These are phyloP conservation scores for Aleiodes testaceus DNA, from an alignment of 2,888 invertebrate genomes.

Conservation along the genomic window DNA sequence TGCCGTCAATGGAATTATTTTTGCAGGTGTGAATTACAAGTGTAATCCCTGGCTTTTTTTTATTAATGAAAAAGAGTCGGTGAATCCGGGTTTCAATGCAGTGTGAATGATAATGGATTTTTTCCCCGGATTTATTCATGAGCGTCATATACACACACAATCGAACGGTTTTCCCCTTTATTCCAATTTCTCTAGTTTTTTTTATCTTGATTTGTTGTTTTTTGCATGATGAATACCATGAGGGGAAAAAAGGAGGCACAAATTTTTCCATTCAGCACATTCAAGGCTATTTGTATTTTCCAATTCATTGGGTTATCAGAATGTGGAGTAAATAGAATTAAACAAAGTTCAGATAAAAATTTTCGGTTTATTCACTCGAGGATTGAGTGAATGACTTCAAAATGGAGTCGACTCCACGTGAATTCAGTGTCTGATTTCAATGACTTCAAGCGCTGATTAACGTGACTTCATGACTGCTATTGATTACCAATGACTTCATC, in stretches of 20 bases:
- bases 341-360: too few relatives aligned
- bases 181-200: neutral
- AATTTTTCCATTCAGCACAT: neutral
- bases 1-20: neutral
- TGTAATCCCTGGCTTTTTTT: too few relatives aligned
- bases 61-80: neutral
- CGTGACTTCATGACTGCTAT: too few relatives aligned
- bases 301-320: too few relatives aligned
- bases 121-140: neutral
- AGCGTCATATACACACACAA: neutral
- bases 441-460: too few relatives aligned
- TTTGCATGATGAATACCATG: neutral
- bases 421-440: too few relatives aligned
- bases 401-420: too few relatives aligned
- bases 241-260: neutral
- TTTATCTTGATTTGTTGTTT: neutral
- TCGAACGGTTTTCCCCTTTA: neutral
- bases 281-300: constrained; percentile 1
- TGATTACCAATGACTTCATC: too few relatives aligned
- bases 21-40: neutral
- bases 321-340: too few relatives aligned
- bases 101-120: constrained; percentile 3
- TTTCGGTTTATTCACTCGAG: too few relatives aligned
- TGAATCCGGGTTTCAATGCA: neutral
- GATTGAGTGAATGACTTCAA: too few relatives aligned